A percentile compares a stretch with the other conserved stretches of the same genome.
Conservation (phyloP, 2,888 invertebrate genomes). For the Arrhopalites spinosus region DNA sequence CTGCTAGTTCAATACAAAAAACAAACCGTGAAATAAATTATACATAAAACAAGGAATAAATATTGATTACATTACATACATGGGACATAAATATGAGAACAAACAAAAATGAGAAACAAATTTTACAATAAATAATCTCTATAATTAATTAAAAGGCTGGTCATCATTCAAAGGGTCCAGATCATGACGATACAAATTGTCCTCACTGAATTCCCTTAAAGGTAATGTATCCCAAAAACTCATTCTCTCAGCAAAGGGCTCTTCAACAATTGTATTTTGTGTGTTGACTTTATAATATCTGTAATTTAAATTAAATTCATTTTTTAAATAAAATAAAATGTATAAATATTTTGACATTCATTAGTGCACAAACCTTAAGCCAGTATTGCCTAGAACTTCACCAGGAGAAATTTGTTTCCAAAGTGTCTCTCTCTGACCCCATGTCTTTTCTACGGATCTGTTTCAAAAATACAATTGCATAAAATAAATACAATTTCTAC, state of each 20-base stretch:
- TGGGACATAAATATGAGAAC: no score
- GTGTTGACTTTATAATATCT: slow-evolving; percentile 51
- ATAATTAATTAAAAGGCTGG: not conserved
- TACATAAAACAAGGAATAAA: no score
- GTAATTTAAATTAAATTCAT: no score
- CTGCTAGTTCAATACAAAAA: no score
- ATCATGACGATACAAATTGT: slow-evolving; percentile 40
- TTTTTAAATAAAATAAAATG: no score
- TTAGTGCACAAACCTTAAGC: slow-evolving; percentile 17
- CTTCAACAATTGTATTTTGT: slow-evolving; percentile 45
- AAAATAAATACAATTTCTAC: not conserved
- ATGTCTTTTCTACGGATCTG: slow-evolving; percentile 48
- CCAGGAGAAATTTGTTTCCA: slow-evolving; percentile 49
- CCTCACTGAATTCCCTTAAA: slow-evolving; percentile 50
- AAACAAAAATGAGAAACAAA: not conserved
- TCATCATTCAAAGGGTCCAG: not conserved
- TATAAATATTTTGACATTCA: no score
- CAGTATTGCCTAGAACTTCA: slow-evolving; percentile 53
- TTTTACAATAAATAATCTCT: not conserved
- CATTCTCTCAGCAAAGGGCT: slow-evolving; percentile 52
- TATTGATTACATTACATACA: no score
- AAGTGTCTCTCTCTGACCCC: slow-evolving; percentile 38
- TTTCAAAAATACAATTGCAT: not conserved
- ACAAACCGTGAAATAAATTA: no score
- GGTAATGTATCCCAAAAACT: slow-evolving; percentile 55